phyloP scores from a whole-genome alignment of 2,113 vertebrate species.

The Cairina moschata region DNA sequence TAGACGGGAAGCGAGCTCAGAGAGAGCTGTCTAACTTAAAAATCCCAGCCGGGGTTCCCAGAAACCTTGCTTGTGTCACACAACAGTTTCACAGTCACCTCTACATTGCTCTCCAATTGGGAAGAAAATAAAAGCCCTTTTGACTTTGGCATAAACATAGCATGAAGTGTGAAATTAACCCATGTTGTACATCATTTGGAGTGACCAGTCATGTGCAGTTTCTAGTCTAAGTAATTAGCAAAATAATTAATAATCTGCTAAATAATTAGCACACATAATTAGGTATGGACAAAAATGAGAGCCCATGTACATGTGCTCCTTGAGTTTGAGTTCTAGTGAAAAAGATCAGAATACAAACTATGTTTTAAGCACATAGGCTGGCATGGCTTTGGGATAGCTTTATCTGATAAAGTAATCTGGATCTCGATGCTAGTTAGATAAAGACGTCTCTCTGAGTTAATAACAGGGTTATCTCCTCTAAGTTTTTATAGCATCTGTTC shows the following conservation, averaged over 20 bases:
- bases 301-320: background rate
- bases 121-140: background rate
- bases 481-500: background rate
- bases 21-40: background rate
- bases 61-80: background rate
- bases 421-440: background rate
- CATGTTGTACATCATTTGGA: conserved; percentile 52
- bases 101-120: background rate
- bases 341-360: background rate
- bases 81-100: background rate
- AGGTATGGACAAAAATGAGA: background rate
- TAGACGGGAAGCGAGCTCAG: background rate
- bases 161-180: conserved; percentile 75
- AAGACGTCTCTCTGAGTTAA: background rate
- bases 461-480: background rate
- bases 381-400: background rate
- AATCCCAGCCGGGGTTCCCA: background rate
- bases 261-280: conserved; percentile 30
- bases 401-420: background rate
- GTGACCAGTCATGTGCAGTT: conserved; percentile 39
- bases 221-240: conserved; percentile 60
- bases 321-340: background rate
- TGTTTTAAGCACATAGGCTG: background rate
- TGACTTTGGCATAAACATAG: background rate
- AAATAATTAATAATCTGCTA: conserved; percentile 56